Evolutionary conservation across 2,888 invertebrate species (phyloP).

Genomic region (Cephus runcator): DNA sequence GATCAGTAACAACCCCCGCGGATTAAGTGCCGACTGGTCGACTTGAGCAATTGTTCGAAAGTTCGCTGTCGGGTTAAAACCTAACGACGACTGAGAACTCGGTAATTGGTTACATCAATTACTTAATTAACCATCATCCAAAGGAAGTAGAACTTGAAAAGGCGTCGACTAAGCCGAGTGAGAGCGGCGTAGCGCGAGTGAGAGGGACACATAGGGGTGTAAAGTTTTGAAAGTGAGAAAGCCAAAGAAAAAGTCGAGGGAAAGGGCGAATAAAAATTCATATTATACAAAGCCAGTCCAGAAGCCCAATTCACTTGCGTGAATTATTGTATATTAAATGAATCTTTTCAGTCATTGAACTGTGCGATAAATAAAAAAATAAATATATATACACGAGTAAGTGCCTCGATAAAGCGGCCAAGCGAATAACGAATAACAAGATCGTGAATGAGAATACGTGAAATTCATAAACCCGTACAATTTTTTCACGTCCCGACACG

Average conservation of each 20-base stretch:
- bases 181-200: neutral
- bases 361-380: neutral
- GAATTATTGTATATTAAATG: neutral
- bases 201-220: neutral
- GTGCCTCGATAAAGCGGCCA: neutral
- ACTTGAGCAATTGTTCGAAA: neutral
- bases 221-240: neutral
- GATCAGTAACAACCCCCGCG: neutral
- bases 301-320: neutral
- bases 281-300: neutral
- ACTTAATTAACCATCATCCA: slow-evolving; percentile 16
- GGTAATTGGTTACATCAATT: slow-evolving; percentile 30
- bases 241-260: neutral
- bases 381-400: neutral
- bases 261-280: neutral
- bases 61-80: neutral
- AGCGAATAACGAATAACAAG: neutral
- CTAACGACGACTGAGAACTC: slow-evolving; percentile 14
- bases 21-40: neutral
- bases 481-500: neutral
- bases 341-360: neutral
- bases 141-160: neutral
- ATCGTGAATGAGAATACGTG: too few species aligned
- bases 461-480: neutral
- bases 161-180: neutral